Percentiles rank a stretch among this genome's conserved stretches.
Evolutionary conservation across 2,888 invertebrate genomes (phyloP).

Genomic region (Ichneumoninae sp.): DNA sequence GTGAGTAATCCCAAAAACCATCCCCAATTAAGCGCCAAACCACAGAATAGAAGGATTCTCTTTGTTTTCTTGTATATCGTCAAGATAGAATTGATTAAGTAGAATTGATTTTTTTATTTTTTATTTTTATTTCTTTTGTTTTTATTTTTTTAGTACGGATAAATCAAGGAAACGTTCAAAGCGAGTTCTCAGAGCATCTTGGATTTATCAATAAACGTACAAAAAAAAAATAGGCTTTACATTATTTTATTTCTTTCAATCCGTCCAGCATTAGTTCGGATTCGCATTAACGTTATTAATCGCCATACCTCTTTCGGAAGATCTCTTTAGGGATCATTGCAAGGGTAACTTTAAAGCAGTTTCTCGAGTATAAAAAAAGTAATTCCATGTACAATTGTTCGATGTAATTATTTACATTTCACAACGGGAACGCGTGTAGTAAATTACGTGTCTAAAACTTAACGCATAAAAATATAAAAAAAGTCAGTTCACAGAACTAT

Average conservation of each 20-base stretch:
- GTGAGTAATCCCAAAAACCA: slow-evolving; percentile 76
- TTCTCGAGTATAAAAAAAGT: slow-evolving; percentile 28
- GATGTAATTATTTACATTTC: slow-evolving; percentile 37
- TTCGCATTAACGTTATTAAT: neutral
- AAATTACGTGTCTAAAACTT: slow-evolving; percentile 26
- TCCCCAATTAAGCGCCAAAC: slow-evolving; percentile 76
- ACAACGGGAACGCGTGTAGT: slow-evolving; percentile 2
- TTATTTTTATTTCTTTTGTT: slow-evolving; percentile 1
- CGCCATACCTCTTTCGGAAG: neutral
- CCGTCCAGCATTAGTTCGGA: slow-evolving; percentile 1
- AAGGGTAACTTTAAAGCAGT: slow-evolving; percentile 15
- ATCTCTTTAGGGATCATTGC: slow-evolving; percentile 27
- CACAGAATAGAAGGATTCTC: slow-evolving; percentile 72
- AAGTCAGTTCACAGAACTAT: slow-evolving; percentile 39
- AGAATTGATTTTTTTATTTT: slow-evolving; percentile 1
- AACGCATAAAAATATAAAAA: neutral
- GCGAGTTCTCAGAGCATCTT: slow-evolving; percentile 26
- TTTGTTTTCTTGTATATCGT: slow-evolving; percentile 18
- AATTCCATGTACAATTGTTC: slow-evolving; percentile 35
- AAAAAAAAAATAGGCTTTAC: slow-evolving; percentile 20
- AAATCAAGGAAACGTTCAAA: slow-evolving; percentile 44
- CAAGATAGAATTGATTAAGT: slow-evolving; percentile 8
- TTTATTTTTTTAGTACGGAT: slow-evolving; percentile 44
- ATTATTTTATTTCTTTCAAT: slow-evolving; percentile 28
- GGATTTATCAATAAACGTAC: slow-evolving; percentile 28